phyloP scores from a whole-genome alignment of 2,888 invertebrate species.

The Drosophila multiciliata region DNA sequence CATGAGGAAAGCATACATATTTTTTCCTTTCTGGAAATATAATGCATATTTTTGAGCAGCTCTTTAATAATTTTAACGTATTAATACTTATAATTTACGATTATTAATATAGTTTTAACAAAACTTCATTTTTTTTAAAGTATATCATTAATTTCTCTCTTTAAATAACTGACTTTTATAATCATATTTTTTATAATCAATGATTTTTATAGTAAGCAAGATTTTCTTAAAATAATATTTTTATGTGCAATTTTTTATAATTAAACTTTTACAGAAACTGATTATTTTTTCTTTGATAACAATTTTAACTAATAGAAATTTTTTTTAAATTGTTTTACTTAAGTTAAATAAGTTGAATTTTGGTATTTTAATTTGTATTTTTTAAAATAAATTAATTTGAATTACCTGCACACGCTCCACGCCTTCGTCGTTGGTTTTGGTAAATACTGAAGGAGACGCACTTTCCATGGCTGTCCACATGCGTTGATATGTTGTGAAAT shows the following conservation, averaged over 20 bases:
- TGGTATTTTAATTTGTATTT: neutral
- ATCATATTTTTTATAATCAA: too few relatives aligned
- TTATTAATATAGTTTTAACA: neutral
- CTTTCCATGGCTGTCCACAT: slow-evolving; percentile 98
- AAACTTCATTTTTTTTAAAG: neutral
- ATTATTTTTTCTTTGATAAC: too few relatives aligned
- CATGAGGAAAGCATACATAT: slow-evolving; percentile 97
- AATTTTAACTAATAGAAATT: neutral
- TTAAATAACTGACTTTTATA: too few relatives aligned
- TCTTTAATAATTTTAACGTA: neutral
- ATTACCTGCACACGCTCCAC: slow-evolving; percentile 90
- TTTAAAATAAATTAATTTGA: neutral
- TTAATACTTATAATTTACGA: neutral
- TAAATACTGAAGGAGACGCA: slow-evolving; percentile 93
- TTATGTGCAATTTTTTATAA: too few relatives aligned
- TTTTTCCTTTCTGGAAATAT: slow-evolving; percentile 87
- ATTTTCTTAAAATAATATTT: too few relatives aligned
- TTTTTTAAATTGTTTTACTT: too few relatives aligned
- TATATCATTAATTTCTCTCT: neutral
- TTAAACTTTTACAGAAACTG: too few relatives aligned
- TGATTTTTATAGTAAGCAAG: too few relatives aligned
- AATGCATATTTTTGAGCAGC: neutral
- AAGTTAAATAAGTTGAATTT: too few relatives aligned
- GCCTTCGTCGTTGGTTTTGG: slow-evolving; percentile 93
- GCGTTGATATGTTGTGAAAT: slow-evolving; percentile 93